Evolutionary conservation across 2,888 invertebrate genomes (phyloP).

Genomic region (Podabrus alpinus): DNA sequence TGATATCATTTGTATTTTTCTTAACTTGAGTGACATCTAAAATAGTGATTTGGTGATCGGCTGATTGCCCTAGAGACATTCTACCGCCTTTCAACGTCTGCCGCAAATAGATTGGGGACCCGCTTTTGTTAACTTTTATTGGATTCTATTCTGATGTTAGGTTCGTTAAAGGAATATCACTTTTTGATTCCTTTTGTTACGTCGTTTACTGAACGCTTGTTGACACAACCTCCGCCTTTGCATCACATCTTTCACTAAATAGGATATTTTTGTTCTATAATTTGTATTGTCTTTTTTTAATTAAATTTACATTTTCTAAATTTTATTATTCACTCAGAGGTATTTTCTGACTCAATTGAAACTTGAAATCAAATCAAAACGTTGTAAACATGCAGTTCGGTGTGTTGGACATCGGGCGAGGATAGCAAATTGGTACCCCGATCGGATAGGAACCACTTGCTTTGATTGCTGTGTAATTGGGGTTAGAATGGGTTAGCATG

Average conservation of each 20-base stretch:
- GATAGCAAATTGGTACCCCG: background rate
- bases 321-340: background rate
- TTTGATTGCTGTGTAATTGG: background rate
- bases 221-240: slow-evolving; percentile 31
- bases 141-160: slow-evolving; percentile 41
- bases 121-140: slow-evolving; percentile 45
- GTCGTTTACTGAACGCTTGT: slow-evolving; percentile 35
- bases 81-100: slow-evolving; percentile 40
- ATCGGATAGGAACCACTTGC: background rate
- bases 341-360: background rate
- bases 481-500: background rate
- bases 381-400: background rate
- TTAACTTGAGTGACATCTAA: slow-evolving; percentile 42
- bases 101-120: slow-evolving; percentile 42
- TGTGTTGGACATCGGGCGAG: background rate
- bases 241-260: slow-evolving; percentile 7
- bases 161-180: slow-evolving; percentile 37
- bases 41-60: slow-evolving; percentile 44
- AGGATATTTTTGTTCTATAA: background rate
- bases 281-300: slow-evolving; percentile 3
- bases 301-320: background rate
- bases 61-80: slow-evolving; percentile 41
- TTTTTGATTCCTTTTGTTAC: slow-evolving; percentile 35
- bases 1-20: slow-evolving; percentile 40
- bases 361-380: background rate